Base-by-base conservation (phyloP, 2,113 vertebrate genomes). In the Lepus timidus region DNA sequence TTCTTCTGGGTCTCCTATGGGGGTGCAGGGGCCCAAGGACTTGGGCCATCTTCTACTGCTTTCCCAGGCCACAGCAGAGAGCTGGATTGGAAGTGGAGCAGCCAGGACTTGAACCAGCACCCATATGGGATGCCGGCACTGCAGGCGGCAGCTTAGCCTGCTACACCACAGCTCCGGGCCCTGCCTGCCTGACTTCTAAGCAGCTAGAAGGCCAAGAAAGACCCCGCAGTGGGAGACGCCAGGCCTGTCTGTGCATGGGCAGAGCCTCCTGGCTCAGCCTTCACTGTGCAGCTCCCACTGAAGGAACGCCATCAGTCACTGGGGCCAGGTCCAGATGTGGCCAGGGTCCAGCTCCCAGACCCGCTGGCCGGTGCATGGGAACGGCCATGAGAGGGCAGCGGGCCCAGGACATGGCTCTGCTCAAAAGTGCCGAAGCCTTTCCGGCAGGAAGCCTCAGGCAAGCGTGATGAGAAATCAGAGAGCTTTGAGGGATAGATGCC, bases 121-220 rank as follows among this genome's bases (percentile, higher is more conserved):
- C 44, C 44, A 44, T 44, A 44, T 44, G 44, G 44, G 44, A 44
- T 44, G 44, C 44, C 6, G 5, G 44, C 44, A 44, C 44, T 44
- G 44, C 44, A 44, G 44, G 44, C 44, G 44, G 44, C 5, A 44
- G 44, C 44, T 44, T 44, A 44, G 44, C 44, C 44, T 44, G 6
- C 44, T 44, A 44, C 44, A 44, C 44, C 44, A 44, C 44, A 44
- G 44, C 6, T 6, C 44, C 7, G 44, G 44, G 44, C 44, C 44
- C 44, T 44, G 44, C 44, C 44, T 7, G 7, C 44, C 44, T 44
- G 44, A 79, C 84, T 85, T 75, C 65, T 74, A 94, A 91, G 86
- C 65, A 94, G 52, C 49, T 33, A 52, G 13, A 36, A 14, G 39
- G 1, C 65, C 19, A 55, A 31, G 6, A 64, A n/a, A 82, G 91